Base-by-base conservation (phyloP, 2,797 vertebrate genomes). In the Oryzias dopingdopingensis region DNA sequence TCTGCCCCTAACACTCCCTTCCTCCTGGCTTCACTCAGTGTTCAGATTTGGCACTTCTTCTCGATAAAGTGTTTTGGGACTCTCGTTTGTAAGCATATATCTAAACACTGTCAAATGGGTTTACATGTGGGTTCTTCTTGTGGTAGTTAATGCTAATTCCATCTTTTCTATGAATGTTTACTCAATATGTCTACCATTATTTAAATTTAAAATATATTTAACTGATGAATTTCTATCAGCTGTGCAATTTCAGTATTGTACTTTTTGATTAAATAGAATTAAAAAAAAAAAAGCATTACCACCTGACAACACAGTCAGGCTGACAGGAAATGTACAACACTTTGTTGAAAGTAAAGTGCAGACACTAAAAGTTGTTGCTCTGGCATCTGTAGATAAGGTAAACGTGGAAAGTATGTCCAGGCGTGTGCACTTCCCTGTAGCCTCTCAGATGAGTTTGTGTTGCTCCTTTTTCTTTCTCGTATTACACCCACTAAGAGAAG, bases 271-370 rank as follows among this genome's bases (percentile, higher is more conserved):
- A 26, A 26, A 6, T 7, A 7, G 2, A 3, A 37, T 37, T 37
- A 13, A 12, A 3, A 37, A 12, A 37, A 10, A 32, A 32, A 10
- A 8, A 10, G 12, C 3, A 74, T 57, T 66, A 62, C 68, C 70
- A 72, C 64, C 62, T 59, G 20, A 37, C 24, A 37, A 61, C 12
- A 23, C 24, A 73, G 72, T 84, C 63, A 77, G 56, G 53, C 73
- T 70, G 67, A 65, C 77, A 76, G 69, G 67, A 84, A 70, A 75
- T 59, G 68, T 68, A 71, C 75, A 65, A 82, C 74, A 17, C 65
- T 52, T 62, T 56, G 69, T 61, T 65, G 56, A 63, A 72, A 80
- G 60, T 45, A 55, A 66, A 22, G 52, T 68, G 57, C 55, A 48
- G 26, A 29, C 22, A 12, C 47, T 24, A 45, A 48, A 14, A 14